Evolutionary conservation across 1,140 invertebrate genomes (phyloP), one percentile per base, ranked within the genome.

Genomic region (Sycophaga agraensis): DNA sequence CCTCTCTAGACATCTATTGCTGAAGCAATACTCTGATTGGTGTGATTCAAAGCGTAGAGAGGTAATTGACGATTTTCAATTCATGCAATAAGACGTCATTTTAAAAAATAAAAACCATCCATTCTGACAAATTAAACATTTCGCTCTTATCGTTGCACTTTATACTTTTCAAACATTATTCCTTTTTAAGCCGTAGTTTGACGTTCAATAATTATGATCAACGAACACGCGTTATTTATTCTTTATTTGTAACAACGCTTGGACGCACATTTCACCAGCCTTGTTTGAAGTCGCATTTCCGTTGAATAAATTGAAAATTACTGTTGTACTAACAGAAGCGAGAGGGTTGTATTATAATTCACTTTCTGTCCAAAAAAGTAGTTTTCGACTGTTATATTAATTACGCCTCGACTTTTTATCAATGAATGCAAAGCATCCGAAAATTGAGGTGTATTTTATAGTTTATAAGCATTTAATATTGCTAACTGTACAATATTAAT

Each of bases 51-150:
- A 63, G 58, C 46, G 63, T 65, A 65, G 56, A 59, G 62, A 55
- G 59, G 34, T 70, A 68, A 70, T 70, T 70, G 67, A 70, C 69
- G 60, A 67, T 67, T 66, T 67, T 56, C 24, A 64, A 59, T 63
- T 43, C 48, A 63, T 40, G 59, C 53, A 49, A 55, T 63, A 64
- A 49, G 35, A 55, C 19, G 19, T 34, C 34, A 58, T 54, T 59
- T 58, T 46, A 37, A 54, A 46, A 46, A 48, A 46, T 45, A 50
- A 51, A 45, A 43, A 58, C 11, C 48, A 40, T 35, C 21, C 48
- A 45, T 24, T 35, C 17, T 16, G 16, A 42, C 4, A 62, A 16
- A 14, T 49, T 34, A 62, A 35, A 17, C 8, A 8, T 57, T n/a
- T 17, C 9, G 12, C 21, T 9, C 4, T 35, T 24, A 9, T 14